Conservation (phyloP, 2,888 invertebrate genomes). For the Drosophila mayaguana region DNA sequence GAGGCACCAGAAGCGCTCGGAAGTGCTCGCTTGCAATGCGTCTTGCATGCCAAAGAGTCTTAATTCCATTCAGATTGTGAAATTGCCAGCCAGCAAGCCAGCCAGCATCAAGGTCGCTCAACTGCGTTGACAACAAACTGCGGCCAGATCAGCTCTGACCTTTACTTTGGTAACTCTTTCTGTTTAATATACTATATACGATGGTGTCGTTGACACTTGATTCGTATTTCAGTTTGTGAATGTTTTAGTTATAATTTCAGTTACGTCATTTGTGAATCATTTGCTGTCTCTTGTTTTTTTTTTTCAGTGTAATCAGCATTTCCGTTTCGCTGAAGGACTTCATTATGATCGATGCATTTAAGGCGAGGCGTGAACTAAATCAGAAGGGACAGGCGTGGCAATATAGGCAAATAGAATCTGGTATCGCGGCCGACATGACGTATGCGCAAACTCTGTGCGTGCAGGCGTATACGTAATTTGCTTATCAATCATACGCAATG, state of each 20-base stretch:
- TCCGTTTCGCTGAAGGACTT: conserved; percentile 70
- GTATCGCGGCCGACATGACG: conserved; percentile 40
- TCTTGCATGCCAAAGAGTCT: conserved; percentile 68
- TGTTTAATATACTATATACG: not conserved
- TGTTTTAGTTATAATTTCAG: conserved; percentile 39
- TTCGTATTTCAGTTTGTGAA: conserved; percentile 40
- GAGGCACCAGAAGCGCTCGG: conserved; percentile 20
- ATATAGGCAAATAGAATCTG: not conserved
- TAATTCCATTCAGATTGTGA: conserved; percentile 59
- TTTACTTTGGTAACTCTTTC: conserved; percentile 61
- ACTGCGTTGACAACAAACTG: conserved; percentile 48
- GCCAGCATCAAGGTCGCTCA: conserved; percentile 55
- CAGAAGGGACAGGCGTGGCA: conserved; percentile 45
- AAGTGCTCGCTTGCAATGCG: conserved; percentile 54
- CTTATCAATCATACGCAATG: conserved; percentile 79
- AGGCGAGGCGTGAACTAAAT: conserved; percentile 37
- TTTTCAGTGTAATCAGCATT: conserved; percentile 31
- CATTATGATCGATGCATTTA: conserved; percentile 48
- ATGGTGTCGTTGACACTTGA: conserved; percentile 68
- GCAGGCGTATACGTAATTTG: conserved; percentile 43
- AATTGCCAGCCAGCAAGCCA: conserved; percentile 43
- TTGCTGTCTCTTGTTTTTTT: conserved; percentile 18
- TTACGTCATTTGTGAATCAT: conserved; percentile 76
- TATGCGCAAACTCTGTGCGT: conserved; percentile 50
- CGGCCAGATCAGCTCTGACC: conserved; percentile 53